These are phyloP conservation scores for Syncerus caffer DNA, from an alignment of 2,797 vertebrate species.

Conservation along the genomic window DNA sequence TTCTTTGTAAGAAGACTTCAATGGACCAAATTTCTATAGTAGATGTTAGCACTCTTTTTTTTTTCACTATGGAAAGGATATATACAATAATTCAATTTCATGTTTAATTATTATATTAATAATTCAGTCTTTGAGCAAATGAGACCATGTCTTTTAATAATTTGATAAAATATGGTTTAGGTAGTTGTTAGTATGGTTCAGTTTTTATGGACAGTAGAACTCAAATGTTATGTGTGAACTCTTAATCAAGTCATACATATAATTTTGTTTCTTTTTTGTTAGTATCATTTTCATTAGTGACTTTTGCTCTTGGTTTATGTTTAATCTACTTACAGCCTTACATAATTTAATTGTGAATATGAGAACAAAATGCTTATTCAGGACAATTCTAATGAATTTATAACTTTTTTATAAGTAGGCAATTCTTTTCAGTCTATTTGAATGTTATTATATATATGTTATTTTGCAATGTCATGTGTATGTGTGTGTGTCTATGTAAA, in stretches of 20 bases:
- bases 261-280: conserved; percentile 52
- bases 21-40: neutral
- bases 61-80: neutral
- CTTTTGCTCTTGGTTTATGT: conserved; percentile 21
- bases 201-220: conserved; percentile 36
- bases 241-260: conserved; percentile 59
- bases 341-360: neutral
- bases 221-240: conserved; percentile 63
- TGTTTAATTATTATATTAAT: conserved; percentile 19
- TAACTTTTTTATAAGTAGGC: neutral
- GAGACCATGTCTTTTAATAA: conserved; percentile 40
- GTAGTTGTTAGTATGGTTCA: conserved; percentile 50
- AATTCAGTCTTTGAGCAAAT: conserved; percentile 31
- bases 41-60: neutral
- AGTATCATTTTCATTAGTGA: conserved; percentile 51
- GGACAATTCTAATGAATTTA: neutral
- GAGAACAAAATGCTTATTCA: neutral
- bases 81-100: neutral
- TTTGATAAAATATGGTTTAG: conserved; percentile 58
- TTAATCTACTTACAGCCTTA: neutral
- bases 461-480: neutral
- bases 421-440: neutral
- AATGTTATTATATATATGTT: neutral
- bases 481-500: neutral
- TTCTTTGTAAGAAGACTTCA: neutral